Conservation (phyloP, 2,113 vertebrate genomes). For the Bujurquina vittata region DNA sequence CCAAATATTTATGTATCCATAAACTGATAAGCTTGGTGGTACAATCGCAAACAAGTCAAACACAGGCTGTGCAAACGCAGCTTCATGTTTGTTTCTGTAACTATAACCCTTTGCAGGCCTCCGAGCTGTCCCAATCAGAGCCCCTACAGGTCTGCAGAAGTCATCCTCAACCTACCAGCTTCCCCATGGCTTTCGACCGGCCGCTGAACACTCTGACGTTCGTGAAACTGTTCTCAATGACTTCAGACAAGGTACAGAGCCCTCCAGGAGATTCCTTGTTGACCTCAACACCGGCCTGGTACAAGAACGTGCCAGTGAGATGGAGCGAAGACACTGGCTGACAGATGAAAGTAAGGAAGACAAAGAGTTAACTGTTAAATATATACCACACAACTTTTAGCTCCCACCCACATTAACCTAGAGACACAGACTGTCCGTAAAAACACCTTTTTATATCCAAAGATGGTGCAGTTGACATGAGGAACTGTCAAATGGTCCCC, state of each 20-base stretch:
- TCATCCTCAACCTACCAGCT: neutral
- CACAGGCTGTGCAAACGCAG: neutral
- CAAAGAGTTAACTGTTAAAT: neutral
- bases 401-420: neutral
- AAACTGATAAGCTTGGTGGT: neutral
- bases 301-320: slow-evolving; percentile 61
- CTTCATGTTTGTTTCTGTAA: neutral
- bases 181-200: slow-evolving; percentile 26
- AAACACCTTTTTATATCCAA: too few species aligned
- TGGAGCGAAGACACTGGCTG: slow-evolving; percentile 60
- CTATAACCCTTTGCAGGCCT: slow-evolving; percentile 55
- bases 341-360: slow-evolving; percentile 34
- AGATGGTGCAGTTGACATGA: neutral
- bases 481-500: neutral
- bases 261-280: slow-evolving; percentile 61
- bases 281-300: slow-evolving; percentile 65
- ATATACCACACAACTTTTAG: neutral
- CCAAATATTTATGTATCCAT: neutral
- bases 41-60: neutral
- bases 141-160: neutral
- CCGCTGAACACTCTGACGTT: neutral
- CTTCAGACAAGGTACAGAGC: slow-evolving; percentile 71
- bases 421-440: neutral
- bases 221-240: neutral
- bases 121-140: slow-evolving; percentile 58